A percentile compares a stretch with the other conserved stretches of the same genome.
Evolutionary conservation across 2,797 vertebrate species (phyloP).

Genomic region (Myoxocephalus aenaeus): DNA sequence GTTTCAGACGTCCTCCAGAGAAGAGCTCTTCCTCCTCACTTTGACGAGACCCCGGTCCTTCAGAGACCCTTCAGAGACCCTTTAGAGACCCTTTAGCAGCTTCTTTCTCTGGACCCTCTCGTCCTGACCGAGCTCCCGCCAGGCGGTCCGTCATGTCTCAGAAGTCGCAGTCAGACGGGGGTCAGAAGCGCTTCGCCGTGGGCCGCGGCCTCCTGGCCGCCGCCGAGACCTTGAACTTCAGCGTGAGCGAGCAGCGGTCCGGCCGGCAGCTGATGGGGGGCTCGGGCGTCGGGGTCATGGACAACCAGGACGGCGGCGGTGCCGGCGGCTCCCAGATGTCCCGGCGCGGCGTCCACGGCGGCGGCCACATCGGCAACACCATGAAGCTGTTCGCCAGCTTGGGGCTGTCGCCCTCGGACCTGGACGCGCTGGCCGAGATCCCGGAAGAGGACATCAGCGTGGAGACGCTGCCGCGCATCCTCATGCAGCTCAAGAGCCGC

Average conservation of each 20-base stretch:
- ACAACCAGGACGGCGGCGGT: slow-evolving; percentile 66
- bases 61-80: slow-evolving; percentile 10
- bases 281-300: slow-evolving; percentile 65
- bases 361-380: slow-evolving; percentile 80
- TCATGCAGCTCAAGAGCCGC: slow-evolving; percentile 85
- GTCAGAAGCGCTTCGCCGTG: slow-evolving; percentile 82
- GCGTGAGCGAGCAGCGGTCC: slow-evolving; percentile 77
- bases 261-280: slow-evolving; percentile 72
- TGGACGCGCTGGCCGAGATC: slow-evolving; percentile 83
- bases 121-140: neutral
- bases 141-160: slow-evolving; percentile 79
- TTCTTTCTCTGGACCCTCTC: slow-evolving; percentile 61
- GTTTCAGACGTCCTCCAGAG: slow-evolving; percentile 70
- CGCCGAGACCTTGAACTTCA: slow-evolving; percentile 85
- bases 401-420: slow-evolving; percentile 85
- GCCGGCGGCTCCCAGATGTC: slow-evolving; percentile 65
- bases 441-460: slow-evolving; percentile 86
- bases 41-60: slow-evolving; percentile 21
- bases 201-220: slow-evolving; percentile 85
- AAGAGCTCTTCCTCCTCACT: slow-evolving; percentile 65
- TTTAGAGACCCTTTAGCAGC: slow-evolving; percentile 22
- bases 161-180: slow-evolving; percentile 74
- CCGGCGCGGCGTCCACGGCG: slow-evolving; percentile 34
- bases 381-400: slow-evolving; percentile 87
- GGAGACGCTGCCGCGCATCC: slow-evolving; percentile 84